Base-by-base conservation (phyloP, 1,140 invertebrate species). In the Conus betulinus region DNA sequence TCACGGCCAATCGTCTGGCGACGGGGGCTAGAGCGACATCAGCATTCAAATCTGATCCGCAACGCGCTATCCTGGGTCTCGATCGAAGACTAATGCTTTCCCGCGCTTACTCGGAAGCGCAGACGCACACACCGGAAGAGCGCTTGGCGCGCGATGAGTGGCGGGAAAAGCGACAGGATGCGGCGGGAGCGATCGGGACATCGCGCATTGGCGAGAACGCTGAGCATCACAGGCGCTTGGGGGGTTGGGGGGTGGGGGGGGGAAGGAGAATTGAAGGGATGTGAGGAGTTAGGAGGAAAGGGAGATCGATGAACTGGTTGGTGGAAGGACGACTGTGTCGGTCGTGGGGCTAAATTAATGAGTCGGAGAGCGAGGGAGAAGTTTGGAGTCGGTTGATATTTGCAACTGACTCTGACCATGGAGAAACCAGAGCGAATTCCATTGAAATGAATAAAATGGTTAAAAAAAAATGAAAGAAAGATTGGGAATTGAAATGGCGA, bases 41-140 rank as follows among this genome's bases (percentile, higher is more conserved):
- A 53, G 4, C 15, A 17, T 52, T 81, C 79, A 23, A 20, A 23
- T 81, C 15, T 53, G 79, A 81, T 81, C 15, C 39, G 7, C 25
- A 23, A 17, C 27, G 84, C 84, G 84, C 63, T 85, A 74, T 85
- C 23, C 84, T 3, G 51, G 20, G 63, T 5, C 27, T 5, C 27
- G 84, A 53, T 23, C 51, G 79, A 52, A 81, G 79, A 67, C 71
- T 87, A 87, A 87, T 87, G 85, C 85, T 78, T 87, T 87, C 52
- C 85, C 85, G 71, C 74, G 85, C 85, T 87, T 87, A 53, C 85
- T 87, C 85, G 85, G 85, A 87, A 87, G 85, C 85, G 71, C 85
- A 78, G 85, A 78, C 85, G 85, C 85, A 87, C 85, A 87, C 85
- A 87, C 51, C 85, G 85, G 85, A 87, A 87, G 85, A 57, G 74